A percentile compares a stretch with the other conserved stretches of the same genome.
Conservation (phyloP, 2,113 vertebrate genomes). For the Oreochromis aureus region DNA sequence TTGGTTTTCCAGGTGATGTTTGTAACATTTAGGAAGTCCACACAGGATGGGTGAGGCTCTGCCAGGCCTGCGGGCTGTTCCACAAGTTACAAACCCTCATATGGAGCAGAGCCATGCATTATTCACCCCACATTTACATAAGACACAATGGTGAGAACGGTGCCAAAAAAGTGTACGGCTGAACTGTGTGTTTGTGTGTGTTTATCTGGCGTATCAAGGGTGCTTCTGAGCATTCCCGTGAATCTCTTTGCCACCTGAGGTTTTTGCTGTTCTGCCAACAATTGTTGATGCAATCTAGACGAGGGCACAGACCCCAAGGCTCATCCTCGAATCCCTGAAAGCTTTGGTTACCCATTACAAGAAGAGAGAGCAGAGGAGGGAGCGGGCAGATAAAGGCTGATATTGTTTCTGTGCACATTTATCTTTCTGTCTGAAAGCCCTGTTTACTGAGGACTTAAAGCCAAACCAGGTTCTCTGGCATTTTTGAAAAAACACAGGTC, state of each 20-base stretch:
- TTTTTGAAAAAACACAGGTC: not conserved
- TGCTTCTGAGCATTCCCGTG: not conserved
- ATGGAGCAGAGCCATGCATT: not conserved
- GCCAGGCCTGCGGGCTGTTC: not conserved
- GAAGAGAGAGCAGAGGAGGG: not conserved
- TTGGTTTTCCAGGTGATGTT: not conserved
- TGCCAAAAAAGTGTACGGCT: not conserved
- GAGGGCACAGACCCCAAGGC: not conserved
- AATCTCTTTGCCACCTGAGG: not conserved
- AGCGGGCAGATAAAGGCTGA: not conserved
- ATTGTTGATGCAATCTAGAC: not conserved
- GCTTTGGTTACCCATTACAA: not conserved
- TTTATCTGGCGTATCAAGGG: not conserved
- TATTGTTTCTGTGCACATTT: not conserved
- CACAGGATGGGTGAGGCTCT: not conserved
- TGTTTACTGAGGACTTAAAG: not conserved
- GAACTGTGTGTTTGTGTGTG: not conserved
- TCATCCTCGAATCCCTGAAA: not conserved
- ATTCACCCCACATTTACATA: conserved; percentile 24
- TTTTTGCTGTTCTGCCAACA: not conserved
- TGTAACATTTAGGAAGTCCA: not conserved
- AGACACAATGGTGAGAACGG: not conserved
- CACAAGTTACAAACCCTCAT: not conserved
- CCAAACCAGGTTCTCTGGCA: not conserved
- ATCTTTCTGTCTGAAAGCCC: not conserved